These are phyloP conservation scores for Trissoscelio sp. DNA, from an alignment of 2,888 invertebrate species.

Conservation along the genomic window DNA sequence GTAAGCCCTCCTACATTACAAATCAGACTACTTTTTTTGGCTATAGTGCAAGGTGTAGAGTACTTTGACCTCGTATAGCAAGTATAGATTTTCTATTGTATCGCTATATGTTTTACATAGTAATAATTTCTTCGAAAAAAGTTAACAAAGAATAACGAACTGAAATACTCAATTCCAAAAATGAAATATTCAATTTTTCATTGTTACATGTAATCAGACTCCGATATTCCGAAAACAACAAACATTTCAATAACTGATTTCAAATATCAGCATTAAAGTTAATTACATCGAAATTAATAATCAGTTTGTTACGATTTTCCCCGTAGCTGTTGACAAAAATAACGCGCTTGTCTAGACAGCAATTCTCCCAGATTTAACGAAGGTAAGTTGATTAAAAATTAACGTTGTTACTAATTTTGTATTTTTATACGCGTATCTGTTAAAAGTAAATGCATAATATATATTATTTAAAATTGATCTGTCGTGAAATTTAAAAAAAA, in stretches of 20 bases:
- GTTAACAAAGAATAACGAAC: slow-evolving; percentile 29
- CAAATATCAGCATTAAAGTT: slow-evolving; percentile 50
- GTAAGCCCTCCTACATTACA: neutral
- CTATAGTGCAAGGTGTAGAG: slow-evolving; percentile 49
- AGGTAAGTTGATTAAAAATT: slow-evolving; percentile 43
- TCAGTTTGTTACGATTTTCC: slow-evolving; percentile 55
- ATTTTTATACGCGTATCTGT: slow-evolving; percentile 56
- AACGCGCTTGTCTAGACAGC: slow-evolving; percentile 61
- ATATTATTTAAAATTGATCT: slow-evolving; percentile 42
- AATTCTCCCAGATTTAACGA: slow-evolving; percentile 56
- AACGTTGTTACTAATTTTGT: slow-evolving; percentile 57
- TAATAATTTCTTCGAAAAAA: slow-evolving; percentile 36
- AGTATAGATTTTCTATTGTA: slow-evolving; percentile 51
- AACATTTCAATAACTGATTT: slow-evolving; percentile 3
- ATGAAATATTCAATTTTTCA: neutral
- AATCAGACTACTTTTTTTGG: slow-evolving; percentile 24
- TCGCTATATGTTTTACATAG: slow-evolving; percentile 21
- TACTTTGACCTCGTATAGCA: slow-evolving; percentile 48
- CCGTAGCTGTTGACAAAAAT: slow-evolving; percentile 52
- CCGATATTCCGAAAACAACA: no score
- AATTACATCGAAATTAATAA: slow-evolving; percentile 42
- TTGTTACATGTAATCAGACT: no score
- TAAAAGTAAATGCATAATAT: slow-evolving; percentile 33
- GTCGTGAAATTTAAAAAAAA: slow-evolving; percentile 10
- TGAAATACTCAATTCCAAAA: neutral